These are phyloP conservation scores for Ips nitidus DNA, from an alignment of 1,140 invertebrate genomes.

Conservation along the genomic window DNA sequence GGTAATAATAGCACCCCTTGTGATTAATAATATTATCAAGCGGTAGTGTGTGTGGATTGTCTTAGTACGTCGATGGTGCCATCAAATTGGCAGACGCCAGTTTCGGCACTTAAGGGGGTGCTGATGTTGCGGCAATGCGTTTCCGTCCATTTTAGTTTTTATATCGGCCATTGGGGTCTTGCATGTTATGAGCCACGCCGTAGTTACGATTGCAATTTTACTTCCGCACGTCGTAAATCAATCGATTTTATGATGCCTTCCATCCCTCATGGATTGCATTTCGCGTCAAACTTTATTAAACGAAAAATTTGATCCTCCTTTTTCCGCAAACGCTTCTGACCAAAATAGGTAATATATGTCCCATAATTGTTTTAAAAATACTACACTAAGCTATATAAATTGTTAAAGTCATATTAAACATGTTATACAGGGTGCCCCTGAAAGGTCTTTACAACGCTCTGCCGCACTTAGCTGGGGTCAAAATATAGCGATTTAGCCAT, in stretches of 20 bases:
- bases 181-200: slow-evolving; percentile 24
- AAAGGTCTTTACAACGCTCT: too few species aligned
- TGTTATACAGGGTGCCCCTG: too few species aligned
- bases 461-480: too few species aligned
- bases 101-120: slow-evolving; percentile 40
- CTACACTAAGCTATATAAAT: too few species aligned
- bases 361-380: too few species aligned
- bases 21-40: slow-evolving; percentile 42
- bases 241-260: slow-evolving; percentile 35
- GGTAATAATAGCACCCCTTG: slow-evolving; percentile 38
- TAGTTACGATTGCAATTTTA: slow-evolving; percentile 37
- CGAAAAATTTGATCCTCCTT: slow-evolving; percentile 9
- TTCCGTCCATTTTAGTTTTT: slow-evolving; percentile 45
- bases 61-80: slow-evolving; percentile 37
- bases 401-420: too few species aligned
- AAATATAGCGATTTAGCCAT: too few species aligned
- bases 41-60: slow-evolving; percentile 37
- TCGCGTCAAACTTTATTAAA: slow-evolving; percentile 17
- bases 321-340: not conserved
- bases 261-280: slow-evolving; percentile 18
- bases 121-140: slow-evolving; percentile 40
- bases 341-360: too few species aligned
- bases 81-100: slow-evolving; percentile 40
- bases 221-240: slow-evolving; percentile 36
- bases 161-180: slow-evolving; percentile 41